Base-by-base conservation (phyloP, 2,888 invertebrate genomes). In the Caenorhabditis sp. region DNA sequence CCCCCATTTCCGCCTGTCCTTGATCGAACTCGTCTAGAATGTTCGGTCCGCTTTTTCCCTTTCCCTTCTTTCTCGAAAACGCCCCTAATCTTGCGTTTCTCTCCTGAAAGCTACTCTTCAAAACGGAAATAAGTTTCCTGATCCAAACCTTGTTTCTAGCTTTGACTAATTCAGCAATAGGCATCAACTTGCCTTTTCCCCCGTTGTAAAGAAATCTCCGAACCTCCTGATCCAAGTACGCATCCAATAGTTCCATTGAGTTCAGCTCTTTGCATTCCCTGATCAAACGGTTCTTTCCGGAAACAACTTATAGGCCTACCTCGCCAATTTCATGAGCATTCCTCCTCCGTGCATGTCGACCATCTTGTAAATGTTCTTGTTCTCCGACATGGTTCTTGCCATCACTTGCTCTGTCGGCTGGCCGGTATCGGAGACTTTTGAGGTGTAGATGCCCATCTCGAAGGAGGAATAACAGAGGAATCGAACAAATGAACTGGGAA, bases 341-440 rank as follows among this genome's bases (percentile, higher is more conserved):
- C 97, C 98, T 32, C 96, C 96, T 84, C 97, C 96, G 95, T 97
- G 97, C 68, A 97, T 93, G 93, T 97, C 95, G 5, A 96, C 95
- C 65, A 97, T 94, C 92, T 96, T 96, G 92, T 97, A 97, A 64
- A 97, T 78, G n/a, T 62, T 65, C 26, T 55, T 47, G 40, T 80
- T 65, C 35, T 70, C 74, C 8, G 64, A 58, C 11, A 78, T 26
- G 0, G 51, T 61, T 3, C 51, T 40, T 47, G 58, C 74, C 24
- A 40, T 40, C n/a, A 50, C 61, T 61, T 70, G 61, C n/a, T n/a
- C 60, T 20, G 51, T 22, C 40, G 40, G 40, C 4, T 47, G 8
- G 2, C 26, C 61, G 20, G 51, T 35, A 70, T 70, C 60, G 18
- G 60, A 1, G 1, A 51, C 56, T 51, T 70, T 70, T 2, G 70